Conservation (phyloP, 2,797 vertebrate species). For the Tragelaphus oryx region DNA sequence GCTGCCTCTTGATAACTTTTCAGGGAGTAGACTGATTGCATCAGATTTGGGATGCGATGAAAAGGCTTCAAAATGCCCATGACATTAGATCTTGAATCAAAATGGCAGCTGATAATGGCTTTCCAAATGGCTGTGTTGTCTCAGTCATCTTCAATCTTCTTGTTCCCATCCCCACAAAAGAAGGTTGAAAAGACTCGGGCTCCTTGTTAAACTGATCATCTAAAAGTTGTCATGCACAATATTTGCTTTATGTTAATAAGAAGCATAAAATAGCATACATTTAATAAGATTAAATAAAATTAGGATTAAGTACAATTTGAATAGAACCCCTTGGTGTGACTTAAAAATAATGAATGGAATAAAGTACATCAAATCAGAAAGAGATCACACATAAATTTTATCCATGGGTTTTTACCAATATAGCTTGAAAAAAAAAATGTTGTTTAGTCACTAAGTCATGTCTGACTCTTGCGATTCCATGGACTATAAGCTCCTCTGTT, state of each 20-base stretch:
- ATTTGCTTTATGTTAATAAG: background rate
- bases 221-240: background rate
- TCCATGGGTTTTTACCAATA: background rate
- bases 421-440: background rate
- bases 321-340: background rate
- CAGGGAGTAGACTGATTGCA: constrained; percentile 36
- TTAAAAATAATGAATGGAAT: background rate
- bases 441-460: background rate
- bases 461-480: background rate
- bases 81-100: constrained; percentile 50
- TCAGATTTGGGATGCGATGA: constrained; percentile 15
- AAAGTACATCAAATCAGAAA: background rate
- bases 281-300: constrained; percentile 1
- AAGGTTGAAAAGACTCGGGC: background rate
- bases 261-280: background rate
- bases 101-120: constrained; percentile 51
- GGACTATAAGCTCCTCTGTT: background rate
- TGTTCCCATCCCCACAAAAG: background rate
- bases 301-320: background rate
- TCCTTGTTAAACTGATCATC: background rate
- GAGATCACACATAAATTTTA: background rate
- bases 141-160: background rate
- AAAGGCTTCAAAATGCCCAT: constrained; percentile 46
- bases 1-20: constrained; percentile 67
- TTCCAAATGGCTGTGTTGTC: constrained; percentile 4